Evolutionary conservation across 2,113 vertebrate species (phyloP).

Genomic region (Bubalus kerabau): DNA sequence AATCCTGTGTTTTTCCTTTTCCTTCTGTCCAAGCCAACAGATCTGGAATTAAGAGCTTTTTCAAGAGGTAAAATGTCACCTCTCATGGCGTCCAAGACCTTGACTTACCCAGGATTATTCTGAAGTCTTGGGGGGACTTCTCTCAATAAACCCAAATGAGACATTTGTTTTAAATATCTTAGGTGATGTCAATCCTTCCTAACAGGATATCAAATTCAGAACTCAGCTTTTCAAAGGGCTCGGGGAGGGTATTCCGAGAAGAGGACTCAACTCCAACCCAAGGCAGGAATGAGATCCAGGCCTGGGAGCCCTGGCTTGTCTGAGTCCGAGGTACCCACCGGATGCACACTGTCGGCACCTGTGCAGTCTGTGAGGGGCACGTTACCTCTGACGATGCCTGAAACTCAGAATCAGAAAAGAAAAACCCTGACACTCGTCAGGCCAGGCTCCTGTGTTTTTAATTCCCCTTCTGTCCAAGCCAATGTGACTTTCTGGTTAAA

Average conservation of each 20-base stretch:
- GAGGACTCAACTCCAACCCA: background rate
- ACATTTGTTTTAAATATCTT: background rate
- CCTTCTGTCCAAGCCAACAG: constrained; percentile 8
- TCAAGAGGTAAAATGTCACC: background rate
- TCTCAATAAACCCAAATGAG: background rate
- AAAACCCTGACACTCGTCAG: background rate
- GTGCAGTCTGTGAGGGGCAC: constrained; percentile 88
- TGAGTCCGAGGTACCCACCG: background rate
- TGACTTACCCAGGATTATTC: background rate
- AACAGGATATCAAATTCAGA: background rate
- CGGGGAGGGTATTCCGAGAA: background rate
- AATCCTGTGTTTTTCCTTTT: background rate
- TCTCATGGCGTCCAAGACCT: background rate
- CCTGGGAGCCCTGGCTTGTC: background rate
- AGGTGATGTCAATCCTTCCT: background rate
- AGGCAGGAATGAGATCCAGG: background rate
- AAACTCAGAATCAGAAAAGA: constrained; percentile 77
- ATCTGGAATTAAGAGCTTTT: background rate
- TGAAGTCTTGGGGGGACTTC: background rate
- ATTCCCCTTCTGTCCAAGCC: background rate
- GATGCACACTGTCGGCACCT: background rate
- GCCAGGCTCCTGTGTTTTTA: background rate
- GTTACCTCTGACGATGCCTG: constrained; percentile 91
- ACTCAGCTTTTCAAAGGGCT: background rate
- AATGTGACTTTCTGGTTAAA: background rate